Percentiles rank a stretch among this genome's conserved stretches.
Evolutionary conservation across 2,113 vertebrate genomes (phyloP).

Genomic region (Labeo catla): DNA sequence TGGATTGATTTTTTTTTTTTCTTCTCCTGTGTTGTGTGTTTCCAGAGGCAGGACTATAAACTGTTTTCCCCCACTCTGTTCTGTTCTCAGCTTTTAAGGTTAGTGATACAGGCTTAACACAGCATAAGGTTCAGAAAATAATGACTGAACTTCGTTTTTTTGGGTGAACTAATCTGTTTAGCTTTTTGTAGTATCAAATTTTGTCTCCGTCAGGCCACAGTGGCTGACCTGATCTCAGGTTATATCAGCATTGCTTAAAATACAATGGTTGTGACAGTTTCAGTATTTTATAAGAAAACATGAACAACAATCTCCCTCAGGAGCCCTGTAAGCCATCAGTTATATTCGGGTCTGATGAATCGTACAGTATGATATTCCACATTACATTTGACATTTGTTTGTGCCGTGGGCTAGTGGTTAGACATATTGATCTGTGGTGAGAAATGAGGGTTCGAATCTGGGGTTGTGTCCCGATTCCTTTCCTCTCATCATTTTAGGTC

Average conservation of each 20-base stretch:
- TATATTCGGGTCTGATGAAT: constrained; percentile 2
- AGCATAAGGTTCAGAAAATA: neutral
- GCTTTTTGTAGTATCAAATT: neutral
- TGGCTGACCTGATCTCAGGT: constrained; percentile 3
- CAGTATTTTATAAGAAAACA: constrained; percentile 28
- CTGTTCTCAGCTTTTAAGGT: neutral
- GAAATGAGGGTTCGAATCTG: neutral
- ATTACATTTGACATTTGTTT: constrained; percentile 9
- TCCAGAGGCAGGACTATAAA: constrained; percentile 10
- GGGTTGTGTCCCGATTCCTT: neutral
- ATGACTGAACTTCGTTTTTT: neutral
- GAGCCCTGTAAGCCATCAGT: constrained; percentile 19
- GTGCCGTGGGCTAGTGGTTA: neutral
- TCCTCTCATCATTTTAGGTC: neutral
- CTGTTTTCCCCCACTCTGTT: neutral
- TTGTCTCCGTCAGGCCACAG: neutral
- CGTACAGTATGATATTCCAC: neutral
- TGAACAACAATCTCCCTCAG: neutral
- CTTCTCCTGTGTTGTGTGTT: neutral
- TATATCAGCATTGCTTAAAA: constrained; percentile 11
- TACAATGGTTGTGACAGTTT: constrained; percentile 7
- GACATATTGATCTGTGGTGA: neutral
- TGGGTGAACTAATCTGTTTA: neutral
- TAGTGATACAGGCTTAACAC: neutral
- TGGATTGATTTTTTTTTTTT: constrained; percentile 29